A percentile compares a stretch with the other conserved stretches of the same genome.
Evolutionary conservation across 2,113 vertebrate species (phyloP).

Genomic region (Telmatochromis sp.): DNA sequence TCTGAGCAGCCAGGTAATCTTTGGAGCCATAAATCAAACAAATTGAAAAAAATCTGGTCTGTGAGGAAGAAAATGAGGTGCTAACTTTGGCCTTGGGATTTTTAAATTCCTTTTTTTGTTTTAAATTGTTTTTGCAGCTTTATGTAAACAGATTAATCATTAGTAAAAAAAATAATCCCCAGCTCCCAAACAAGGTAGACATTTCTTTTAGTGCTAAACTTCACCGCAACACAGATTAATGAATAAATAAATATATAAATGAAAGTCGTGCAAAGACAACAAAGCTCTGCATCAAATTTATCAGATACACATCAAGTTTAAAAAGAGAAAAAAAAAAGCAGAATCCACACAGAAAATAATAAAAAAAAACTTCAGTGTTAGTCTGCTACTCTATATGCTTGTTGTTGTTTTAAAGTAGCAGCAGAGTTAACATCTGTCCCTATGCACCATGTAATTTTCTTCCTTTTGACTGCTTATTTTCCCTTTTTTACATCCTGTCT

Average conservation of each 20-base stretch:
- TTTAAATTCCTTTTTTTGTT: not conserved
- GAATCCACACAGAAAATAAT: not conserved
- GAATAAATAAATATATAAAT: not conserved
- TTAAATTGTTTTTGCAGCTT: not conserved
- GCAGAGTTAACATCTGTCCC: not conserved
- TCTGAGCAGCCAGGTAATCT: not conserved
- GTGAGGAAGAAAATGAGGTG: not conserved
- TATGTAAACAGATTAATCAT: not conserved
- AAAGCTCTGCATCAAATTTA: not conserved
- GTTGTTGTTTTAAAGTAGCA: not conserved
- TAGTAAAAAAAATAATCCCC: not conserved
- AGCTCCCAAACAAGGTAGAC: not conserved
- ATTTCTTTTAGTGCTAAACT: not conserved
- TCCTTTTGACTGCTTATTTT: not conserved
- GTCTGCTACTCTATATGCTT: not conserved
- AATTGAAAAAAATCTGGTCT: not conserved
- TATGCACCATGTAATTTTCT: not conserved
- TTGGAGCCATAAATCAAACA: not conserved
- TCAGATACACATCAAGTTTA: not conserved
- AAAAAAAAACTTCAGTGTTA: accelerated
- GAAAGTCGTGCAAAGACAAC: not conserved
- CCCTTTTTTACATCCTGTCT: not conserved
- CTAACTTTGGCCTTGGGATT: not conserved
- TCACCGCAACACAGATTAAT: not conserved
- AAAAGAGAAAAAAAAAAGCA: not conserved